These are phyloP conservation scores for Dichetophora obliterata DNA, from an alignment of 2,888 invertebrate genomes.

Conservation along the genomic window DNA sequence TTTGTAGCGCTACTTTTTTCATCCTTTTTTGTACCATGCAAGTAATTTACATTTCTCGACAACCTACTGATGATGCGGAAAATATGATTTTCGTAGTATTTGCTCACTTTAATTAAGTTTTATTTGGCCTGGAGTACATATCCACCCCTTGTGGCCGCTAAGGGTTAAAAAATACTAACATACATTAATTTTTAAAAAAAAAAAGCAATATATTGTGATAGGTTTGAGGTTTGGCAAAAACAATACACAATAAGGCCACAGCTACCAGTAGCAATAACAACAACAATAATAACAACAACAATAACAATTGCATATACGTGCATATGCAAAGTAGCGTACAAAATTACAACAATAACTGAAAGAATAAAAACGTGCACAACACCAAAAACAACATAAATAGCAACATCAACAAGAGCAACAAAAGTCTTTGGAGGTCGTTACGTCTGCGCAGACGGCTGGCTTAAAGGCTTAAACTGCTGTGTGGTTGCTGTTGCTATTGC, in stretches of 20 bases:
- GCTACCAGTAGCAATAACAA: slow-evolving; percentile 13
- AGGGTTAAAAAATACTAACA: background rate
- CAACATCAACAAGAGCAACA: background rate
- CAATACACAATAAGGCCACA: slow-evolving; percentile 15
- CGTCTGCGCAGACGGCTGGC: slow-evolving; percentile 17
- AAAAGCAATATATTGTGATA: slow-evolving; percentile 37
- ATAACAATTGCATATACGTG: slow-evolving; percentile 29
- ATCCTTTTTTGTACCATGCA: too few relatives aligned
- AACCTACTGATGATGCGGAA: too few relatives aligned
- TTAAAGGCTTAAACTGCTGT: slow-evolving; percentile 14
- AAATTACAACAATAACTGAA: slow-evolving; percentile 35
- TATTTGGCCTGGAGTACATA: too few relatives aligned
- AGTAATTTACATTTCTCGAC: too few relatives aligned
- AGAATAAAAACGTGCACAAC: slow-evolving; percentile 28
- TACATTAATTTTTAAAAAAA: background rate
- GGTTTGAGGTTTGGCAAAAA: slow-evolving; percentile 40
- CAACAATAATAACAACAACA: slow-evolving; percentile 8
- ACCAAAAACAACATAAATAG: background rate
- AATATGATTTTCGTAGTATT: too few relatives aligned
- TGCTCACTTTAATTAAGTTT: too few relatives aligned
- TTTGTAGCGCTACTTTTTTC: too few relatives aligned
- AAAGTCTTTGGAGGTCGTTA: slow-evolving; percentile 41
- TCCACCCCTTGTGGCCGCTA: too few relatives aligned
- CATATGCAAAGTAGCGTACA: slow-evolving; percentile 37
- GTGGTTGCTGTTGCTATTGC: slow-evolving; percentile 12